phyloP scores from a whole-genome alignment of 2,113 vertebrate genomes.

The Chiloscyllium plagiosum region DNA sequence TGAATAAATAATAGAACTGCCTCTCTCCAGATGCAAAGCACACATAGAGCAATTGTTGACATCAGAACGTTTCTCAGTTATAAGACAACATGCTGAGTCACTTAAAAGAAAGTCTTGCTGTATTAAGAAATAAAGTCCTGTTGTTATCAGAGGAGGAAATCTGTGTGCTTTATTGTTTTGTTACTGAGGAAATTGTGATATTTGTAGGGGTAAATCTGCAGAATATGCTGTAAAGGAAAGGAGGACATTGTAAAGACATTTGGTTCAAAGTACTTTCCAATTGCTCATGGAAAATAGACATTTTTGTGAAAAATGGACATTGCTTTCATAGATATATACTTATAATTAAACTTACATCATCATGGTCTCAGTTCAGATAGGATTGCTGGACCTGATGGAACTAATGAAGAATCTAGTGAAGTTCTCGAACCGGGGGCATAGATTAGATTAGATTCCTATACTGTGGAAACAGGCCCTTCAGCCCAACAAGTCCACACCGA shows the following conservation, averaged over 20 bases:
- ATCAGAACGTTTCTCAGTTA: not conserved
- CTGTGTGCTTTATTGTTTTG: not conserved
- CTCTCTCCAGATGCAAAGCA: not conserved
- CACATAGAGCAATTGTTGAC: not conserved
- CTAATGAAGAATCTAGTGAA: no score
- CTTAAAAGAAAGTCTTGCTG: not conserved
- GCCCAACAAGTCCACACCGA: no score
- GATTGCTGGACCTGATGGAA: no score
- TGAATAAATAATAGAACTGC: not conserved
- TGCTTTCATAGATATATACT: not conserved
- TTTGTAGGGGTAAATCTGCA: not conserved
- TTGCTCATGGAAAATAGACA: not conserved
- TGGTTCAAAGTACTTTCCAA: not conserved
- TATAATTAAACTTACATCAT: no score
- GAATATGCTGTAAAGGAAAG: not conserved
- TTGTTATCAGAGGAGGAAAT: not conserved
- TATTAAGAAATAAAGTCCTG: not conserved
- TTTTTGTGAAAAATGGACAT: not conserved
- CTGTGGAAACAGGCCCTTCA: no score
- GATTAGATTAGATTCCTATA: no score
- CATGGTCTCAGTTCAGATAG: no score
- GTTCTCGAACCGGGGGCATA: no score
- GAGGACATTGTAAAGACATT: not conserved
- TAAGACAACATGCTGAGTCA: not conserved
- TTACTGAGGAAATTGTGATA: not conserved